Evolutionary conservation across 1,140 invertebrate species (phyloP), one percentile per base, ranked within the genome.

Genomic region (Papilio xuthus): DNA sequence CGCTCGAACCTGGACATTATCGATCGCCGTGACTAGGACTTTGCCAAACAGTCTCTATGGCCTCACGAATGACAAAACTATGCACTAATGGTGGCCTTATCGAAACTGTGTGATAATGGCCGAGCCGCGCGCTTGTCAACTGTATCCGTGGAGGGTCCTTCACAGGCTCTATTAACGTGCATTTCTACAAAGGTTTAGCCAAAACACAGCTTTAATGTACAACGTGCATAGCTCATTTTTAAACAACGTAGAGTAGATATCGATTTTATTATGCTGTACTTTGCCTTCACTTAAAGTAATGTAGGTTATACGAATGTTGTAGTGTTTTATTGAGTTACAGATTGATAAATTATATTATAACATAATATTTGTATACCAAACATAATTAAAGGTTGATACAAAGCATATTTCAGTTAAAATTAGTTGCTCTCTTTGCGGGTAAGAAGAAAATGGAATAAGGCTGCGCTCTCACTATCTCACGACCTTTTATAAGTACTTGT

Each of bases 51-150:
- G 9, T 56, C 60, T 75, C 73, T 41, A 26, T 47, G 23, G 67
- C 53, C 41, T 26, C 42, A 10, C 3, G 20, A 12, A 32, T 70
- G 50, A 26, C 41, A 67, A 71, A 56, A 73, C 44, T 75, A 60
- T 79, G 56, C 9, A 28, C 28, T 67, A 53, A 75, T 56, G 73
- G 72, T 26, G 26, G 70, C 72, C 80, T 78, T 75, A 67, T 53
- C 28, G 0, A 20, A 50, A 70, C 60, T 67, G 71, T 32, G 77
- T 71, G 44, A 69, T 78, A 53, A 80, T 78, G 73, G 79, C 75
- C 41, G 37, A 56, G 79, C 78, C 80, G 84, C 80, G 84, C 84
- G 84, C 82, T 84, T 87, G 85, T 85, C 84, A 83, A 84, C 80
- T 79, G 44, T 78, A 78, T 53, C 63, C 79, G 32, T 75, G 73